Percentiles rank a stretch among this genome's conserved stretches.
phyloP scores from a whole-genome alignment of 2,113 vertebrate genomes.

The Sorex araneus region DNA sequence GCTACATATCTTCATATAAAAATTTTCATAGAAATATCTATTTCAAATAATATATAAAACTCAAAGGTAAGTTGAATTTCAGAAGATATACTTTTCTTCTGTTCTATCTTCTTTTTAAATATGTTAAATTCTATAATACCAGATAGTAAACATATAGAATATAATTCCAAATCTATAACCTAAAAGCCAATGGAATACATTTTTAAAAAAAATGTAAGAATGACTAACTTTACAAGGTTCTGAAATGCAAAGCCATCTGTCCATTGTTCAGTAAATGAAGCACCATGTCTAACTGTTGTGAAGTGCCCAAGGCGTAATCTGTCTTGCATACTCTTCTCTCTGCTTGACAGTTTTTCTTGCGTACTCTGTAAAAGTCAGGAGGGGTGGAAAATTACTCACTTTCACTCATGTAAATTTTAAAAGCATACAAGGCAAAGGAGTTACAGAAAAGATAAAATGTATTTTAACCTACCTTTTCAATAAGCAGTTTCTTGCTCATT shows the following conservation, averaged over 20 bases:
- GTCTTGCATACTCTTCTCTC: constrained; percentile 99
- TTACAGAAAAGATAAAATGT: constrained; percentile 47
- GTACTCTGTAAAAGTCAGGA: constrained; percentile 92
- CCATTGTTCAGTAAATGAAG: constrained; percentile 99
- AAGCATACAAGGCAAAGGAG: constrained; percentile 47
- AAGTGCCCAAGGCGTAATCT: constrained; percentile 98
- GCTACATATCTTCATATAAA: neutral
- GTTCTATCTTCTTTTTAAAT: constrained; percentile 68
- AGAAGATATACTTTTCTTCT: constrained; percentile 40
- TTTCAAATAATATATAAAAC: constrained; percentile 32
- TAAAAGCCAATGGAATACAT: constrained; percentile 83
- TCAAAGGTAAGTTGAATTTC: constrained; percentile 45
- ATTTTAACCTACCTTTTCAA: constrained; percentile 95
- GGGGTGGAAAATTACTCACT: constrained; percentile 54
- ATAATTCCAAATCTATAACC: constrained; percentile 68
- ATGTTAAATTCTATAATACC: constrained; percentile 76
- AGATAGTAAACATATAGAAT: constrained; percentile 78
- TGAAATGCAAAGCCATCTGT: constrained; percentile 99
- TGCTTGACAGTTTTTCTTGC: constrained; percentile 98
- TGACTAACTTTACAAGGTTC: constrained; percentile 98
- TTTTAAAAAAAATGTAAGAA: constrained; percentile 84
- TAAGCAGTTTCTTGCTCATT: constrained; percentile 99
- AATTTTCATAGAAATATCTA: constrained; percentile 32
- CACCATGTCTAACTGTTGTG: constrained; percentile 99
- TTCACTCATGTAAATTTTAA: constrained; percentile 55